Conservation (phyloP, 2,797 vertebrate species). For the Chloroceryle amazona region DNA sequence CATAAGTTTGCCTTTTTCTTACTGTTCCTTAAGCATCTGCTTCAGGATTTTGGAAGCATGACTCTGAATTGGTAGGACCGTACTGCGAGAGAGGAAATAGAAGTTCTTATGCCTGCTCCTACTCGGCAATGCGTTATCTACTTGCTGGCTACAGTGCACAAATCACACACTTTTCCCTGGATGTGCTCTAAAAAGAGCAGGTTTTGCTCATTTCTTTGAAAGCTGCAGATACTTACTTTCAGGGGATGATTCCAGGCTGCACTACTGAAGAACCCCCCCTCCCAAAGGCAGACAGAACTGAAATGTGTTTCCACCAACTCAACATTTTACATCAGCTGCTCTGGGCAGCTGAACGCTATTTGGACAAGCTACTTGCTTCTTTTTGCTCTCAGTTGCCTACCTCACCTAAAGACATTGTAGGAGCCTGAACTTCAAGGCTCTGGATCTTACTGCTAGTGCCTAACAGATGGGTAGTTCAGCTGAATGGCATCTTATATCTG, state of each 20-base stretch:
- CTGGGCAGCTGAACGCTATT: not conserved
- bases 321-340: not conserved
- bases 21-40: not conserved
- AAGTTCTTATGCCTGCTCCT: not conserved
- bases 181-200: not conserved
- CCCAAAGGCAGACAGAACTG: not conserved
- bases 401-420: not conserved
- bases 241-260: not conserved
- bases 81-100: not conserved
- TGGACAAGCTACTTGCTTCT: not conserved
- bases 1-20: not conserved
- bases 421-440: not conserved
- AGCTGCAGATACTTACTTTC: not conserved
- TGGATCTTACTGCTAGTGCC: not conserved
- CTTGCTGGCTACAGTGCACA: not conserved
- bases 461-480: not conserved
- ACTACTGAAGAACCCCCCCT: not conserved
- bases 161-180: not conserved
- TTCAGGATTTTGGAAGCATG: not conserved
- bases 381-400: not conserved
- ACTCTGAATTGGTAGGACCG: not conserved
- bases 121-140: not conserved
- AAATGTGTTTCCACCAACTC: not conserved
- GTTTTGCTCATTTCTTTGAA: not conserved
- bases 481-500: not conserved